These are phyloP conservation scores for Sarcophaga peregrina DNA, from an alignment of 1,140 invertebrate species.

Conservation along the genomic window DNA sequence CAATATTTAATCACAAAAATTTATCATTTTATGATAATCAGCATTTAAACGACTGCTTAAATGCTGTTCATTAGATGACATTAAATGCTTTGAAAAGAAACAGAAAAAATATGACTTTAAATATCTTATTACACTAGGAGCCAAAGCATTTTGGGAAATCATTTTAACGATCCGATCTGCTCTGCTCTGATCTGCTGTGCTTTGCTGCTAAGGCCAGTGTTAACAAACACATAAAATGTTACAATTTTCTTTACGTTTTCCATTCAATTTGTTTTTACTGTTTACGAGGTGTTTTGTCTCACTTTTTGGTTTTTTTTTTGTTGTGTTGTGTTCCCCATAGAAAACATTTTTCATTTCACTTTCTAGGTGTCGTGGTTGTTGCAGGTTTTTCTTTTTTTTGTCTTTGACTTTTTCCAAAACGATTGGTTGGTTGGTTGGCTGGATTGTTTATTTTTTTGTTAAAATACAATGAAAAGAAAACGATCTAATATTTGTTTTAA, in stretches of 20 bases:
- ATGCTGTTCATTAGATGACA: not conserved
- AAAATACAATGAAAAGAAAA: not conserved
- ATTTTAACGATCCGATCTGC: too few species aligned
- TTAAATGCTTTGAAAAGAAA: not conserved
- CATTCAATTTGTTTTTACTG: not conserved
- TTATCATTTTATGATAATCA: constrained; percentile 9
- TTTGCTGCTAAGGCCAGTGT: not conserved
- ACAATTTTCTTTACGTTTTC: not conserved
- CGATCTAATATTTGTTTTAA: not conserved
- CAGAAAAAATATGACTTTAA: not conserved
- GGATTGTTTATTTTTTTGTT: not conserved
- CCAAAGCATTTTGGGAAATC: not conserved
- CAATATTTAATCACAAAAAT: too few species aligned
- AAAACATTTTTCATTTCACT: constrained; percentile 11
- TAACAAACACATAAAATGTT: not conserved
- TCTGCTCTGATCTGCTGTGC: not conserved
- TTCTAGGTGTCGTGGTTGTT: constrained; percentile 4
- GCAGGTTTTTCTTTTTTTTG: not conserved
- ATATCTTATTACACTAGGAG: not conserved
- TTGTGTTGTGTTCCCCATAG: too few species aligned
- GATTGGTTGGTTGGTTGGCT: not conserved
- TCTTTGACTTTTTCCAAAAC: too few species aligned
- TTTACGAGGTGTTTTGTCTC: not conserved
- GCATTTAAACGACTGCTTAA: not conserved
- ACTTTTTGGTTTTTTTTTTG: not conserved